Percentiles rank a stretch among this genome's conserved stretches.
These are phyloP conservation scores for Peromyscus polionotus DNA, from an alignment of 2,113 vertebrate species.

Conservation along the genomic window DNA sequence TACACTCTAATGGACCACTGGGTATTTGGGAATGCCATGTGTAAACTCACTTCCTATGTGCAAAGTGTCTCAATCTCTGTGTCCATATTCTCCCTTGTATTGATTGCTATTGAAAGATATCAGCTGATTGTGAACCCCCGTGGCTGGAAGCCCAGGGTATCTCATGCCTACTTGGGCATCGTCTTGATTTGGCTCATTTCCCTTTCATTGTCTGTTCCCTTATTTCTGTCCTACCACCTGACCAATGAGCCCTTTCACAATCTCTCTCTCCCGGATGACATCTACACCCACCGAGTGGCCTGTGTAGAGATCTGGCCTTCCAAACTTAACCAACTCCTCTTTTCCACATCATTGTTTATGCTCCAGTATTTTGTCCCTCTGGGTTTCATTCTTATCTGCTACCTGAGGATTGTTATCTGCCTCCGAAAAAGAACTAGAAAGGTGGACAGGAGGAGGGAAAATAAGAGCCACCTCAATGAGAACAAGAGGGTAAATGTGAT, in stretches of 20 bases:
- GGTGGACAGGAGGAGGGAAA: slow-evolving; percentile 83
- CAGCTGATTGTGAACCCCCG: slow-evolving; percentile 88
- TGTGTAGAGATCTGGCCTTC: slow-evolving; percentile 87
- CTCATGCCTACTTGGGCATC: slow-evolving; percentile 87
- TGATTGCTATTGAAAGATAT: slow-evolving; percentile 87
- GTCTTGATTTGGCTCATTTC: slow-evolving; percentile 86
- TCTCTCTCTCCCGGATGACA: slow-evolving; percentile 81
- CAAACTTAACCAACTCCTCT: slow-evolving; percentile 84
- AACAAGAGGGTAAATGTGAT: slow-evolving; percentile 87
- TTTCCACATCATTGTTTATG: slow-evolving; percentile 86
- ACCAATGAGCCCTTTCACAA: slow-evolving; percentile 87
- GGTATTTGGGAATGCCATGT: slow-evolving; percentile 88
- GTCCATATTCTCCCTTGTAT: slow-evolving; percentile 88
- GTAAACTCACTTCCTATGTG: slow-evolving; percentile 86
- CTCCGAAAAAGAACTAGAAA: slow-evolving; percentile 83
- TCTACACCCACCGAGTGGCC: slow-evolving; percentile 83
- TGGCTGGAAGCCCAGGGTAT: slow-evolving; percentile 87
- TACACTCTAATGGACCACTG: slow-evolving; percentile 90
- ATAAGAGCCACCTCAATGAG: slow-evolving; percentile 79
- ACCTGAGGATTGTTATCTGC: slow-evolving; percentile 86
- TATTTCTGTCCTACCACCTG: slow-evolving; percentile 86
- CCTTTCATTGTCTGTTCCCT: slow-evolving; percentile 85
- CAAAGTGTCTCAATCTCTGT: slow-evolving; percentile 88
- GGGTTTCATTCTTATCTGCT: slow-evolving; percentile 88
- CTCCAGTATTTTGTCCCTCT: slow-evolving; percentile 88